Evolutionary conservation across 2,888 invertebrate species (phyloP).

Genomic region (Achlya flavicornis): DNA sequence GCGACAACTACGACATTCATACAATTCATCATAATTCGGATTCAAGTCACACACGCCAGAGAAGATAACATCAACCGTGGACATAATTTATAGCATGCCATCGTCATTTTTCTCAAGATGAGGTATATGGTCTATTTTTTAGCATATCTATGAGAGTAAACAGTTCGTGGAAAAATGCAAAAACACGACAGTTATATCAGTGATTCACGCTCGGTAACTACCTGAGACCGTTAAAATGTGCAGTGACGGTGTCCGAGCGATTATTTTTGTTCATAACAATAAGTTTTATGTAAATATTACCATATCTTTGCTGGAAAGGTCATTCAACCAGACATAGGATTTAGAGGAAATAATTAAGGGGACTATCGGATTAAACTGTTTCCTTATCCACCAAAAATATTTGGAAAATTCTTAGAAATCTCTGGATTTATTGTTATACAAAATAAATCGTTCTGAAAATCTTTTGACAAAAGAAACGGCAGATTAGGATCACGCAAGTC

Average conservation of each 20-base stretch:
- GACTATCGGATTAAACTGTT: not conserved
- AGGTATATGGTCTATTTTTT: constrained; percentile 47
- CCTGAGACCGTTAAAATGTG: constrained; percentile 69
- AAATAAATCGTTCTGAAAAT: constrained; percentile 24
- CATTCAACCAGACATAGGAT: not conserved
- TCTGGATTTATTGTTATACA: constrained; percentile 12
- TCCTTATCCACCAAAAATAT: not conserved
- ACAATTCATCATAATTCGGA: constrained; percentile 31
- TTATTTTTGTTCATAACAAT: constrained; percentile 18
- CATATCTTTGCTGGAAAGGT: not conserved
- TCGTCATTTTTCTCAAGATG: constrained; percentile 19
- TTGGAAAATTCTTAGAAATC: not conserved
- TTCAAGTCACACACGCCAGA: constrained; percentile 36
- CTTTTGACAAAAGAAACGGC: constrained; percentile 40
- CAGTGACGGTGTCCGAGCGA: constrained; percentile 30
- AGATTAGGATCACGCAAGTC: constrained; percentile 65
- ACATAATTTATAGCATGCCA: constrained; percentile 21
- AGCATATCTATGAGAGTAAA: constrained; percentile 69
- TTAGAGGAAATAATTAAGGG: not conserved
- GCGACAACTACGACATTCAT: constrained; percentile 5
- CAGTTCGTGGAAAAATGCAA: constrained; percentile 64
- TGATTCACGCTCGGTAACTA: constrained; percentile 70
- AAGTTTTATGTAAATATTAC: not conserved
- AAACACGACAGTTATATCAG: constrained; percentile 76
- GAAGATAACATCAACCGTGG: constrained; percentile 29